phyloP scores from a whole-genome alignment of 2,797 vertebrate species.

The Alectoris magna region DNA sequence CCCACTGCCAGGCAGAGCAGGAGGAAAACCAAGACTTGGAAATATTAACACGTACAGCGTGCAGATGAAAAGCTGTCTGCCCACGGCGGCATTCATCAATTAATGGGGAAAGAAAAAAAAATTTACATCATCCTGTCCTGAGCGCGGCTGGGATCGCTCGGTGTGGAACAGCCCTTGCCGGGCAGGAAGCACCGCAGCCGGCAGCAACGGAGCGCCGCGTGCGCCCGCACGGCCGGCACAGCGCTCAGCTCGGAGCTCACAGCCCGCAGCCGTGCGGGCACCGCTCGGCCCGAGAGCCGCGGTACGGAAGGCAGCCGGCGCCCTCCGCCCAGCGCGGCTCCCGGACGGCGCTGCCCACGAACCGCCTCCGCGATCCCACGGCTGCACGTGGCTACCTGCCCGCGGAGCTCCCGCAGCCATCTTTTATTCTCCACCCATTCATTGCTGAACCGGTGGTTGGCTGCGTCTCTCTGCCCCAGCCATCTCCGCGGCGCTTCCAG shows the following conservation, averaged over 20 bases:
- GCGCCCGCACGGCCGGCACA: too few relatives aligned
- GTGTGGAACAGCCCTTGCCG: background rate
- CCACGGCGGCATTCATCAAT: background rate
- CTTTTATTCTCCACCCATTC: background rate
- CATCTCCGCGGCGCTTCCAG: background rate
- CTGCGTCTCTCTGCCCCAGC: too few relatives aligned
- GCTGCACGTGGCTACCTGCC: background rate
- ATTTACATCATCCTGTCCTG: conserved; percentile 28
- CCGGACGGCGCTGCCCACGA: too few relatives aligned
- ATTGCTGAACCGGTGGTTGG: background rate
- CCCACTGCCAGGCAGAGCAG: background rate
- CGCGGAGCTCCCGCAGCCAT: background rate
- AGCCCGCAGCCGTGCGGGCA: too few relatives aligned
- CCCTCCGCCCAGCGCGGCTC: too few relatives aligned
- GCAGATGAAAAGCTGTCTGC: background rate
- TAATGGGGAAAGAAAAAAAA: background rate
- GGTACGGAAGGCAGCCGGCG: too few relatives aligned
- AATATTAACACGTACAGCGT: background rate
- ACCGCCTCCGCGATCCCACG: too few relatives aligned
- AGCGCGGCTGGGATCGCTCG: background rate
- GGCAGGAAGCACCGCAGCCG: background rate
- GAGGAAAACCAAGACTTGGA: background rate
- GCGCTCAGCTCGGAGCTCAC: too few relatives aligned
- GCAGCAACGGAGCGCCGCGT: conserved; percentile 2
- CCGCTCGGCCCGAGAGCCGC: too few relatives aligned